Percentiles rank a stretch among this genome's conserved stretches.
Evolutionary conservation across 1,140 invertebrate species (phyloP).

Genomic region (Drosophila kanapiae): DNA sequence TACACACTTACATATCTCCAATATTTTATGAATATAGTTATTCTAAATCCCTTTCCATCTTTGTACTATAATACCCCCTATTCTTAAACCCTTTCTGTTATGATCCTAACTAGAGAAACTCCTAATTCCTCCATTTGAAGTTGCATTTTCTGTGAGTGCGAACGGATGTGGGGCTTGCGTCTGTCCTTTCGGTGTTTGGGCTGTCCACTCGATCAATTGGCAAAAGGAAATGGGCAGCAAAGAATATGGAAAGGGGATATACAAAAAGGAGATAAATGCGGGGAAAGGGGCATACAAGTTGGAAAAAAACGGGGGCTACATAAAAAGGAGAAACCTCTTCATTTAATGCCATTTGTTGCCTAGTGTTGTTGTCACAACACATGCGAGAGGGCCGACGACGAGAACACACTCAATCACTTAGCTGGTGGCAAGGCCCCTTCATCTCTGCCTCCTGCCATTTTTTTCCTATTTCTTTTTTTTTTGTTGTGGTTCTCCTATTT

Average conservation of each 20-base stretch:
- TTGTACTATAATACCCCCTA: no score
- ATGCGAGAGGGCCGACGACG: slow-evolving; percentile 13
- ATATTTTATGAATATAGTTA: no score
- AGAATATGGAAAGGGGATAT: no score
- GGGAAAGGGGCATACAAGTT: no score
- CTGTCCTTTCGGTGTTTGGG: slow-evolving; percentile 40
- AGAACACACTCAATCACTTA: slow-evolving; percentile 39
- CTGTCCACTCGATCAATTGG: slow-evolving; percentile 48
- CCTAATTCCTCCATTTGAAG: neutral
- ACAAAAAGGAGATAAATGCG: no score
- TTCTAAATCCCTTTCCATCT: no score
- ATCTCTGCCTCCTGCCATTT: neutral
- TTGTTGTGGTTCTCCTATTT: neutral
- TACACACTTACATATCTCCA: no score
- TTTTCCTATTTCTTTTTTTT: neutral
- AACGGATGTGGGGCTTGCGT: slow-evolving; percentile 40
- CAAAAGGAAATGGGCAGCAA: slow-evolving; percentile 30
- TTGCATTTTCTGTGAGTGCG: neutral
- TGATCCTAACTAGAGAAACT: neutral
- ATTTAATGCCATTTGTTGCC: slow-evolving; percentile 41
- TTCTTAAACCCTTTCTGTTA: neutral
- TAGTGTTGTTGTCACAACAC: slow-evolving; percentile 28
- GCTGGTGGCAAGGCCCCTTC: slow-evolving; percentile 28
- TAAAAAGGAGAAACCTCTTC: slow-evolving; percentile 37
- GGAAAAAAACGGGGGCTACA: neutral